Evolutionary conservation across 2,797 vertebrate genomes (phyloP), one percentile per base, ranked within the genome.

Genomic region (Mormyrops boulengeri): DNA sequence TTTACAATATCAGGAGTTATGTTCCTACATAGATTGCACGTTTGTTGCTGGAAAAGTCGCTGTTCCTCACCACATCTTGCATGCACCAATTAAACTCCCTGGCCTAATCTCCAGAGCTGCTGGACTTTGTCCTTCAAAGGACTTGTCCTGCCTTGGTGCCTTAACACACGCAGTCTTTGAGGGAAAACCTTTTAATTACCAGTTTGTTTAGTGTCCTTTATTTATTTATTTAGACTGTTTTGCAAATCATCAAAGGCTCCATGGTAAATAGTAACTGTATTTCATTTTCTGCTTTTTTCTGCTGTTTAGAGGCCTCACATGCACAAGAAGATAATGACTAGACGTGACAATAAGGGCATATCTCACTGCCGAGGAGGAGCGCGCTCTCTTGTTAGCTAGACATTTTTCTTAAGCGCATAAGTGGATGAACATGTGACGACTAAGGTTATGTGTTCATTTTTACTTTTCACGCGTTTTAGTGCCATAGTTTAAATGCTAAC

Each of bases 121-220:
- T 53, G 52, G 85, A 55, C 85, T 86, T 52, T 86, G 85, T 30
- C 85, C 85, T 86, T 55, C 85, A 53, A 53, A 55, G 85, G 49
- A 53, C 85, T 86, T 38, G 49, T 53, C 26, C 85, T 55, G 49
- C 85, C 49, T 44, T 47, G 77, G 41, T 82, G 17, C 77, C 77
- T n/a, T 47, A 47, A 47, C 77, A 82, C 41, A 82, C 34, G 34
- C 41, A 82, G 77, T 82, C 77, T 82, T 82, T 82, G 77, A 82
- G 77, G 77, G 77, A 55, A 86, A 86, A 55, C 52, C 85, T 53
- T 86, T 86, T 86, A 86, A 86, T 85, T 85, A 50, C 49, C 84
- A 85, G 47, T 50, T 50, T 85, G 84, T 85, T 50, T 85, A 52
- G 84, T 85, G 84, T 85, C 22, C 4, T 52, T 85, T 85, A 85